These are phyloP conservation scores for Bothrops jararaca DNA, from an alignment of 2,113 vertebrate genomes.

Conservation along the genomic window DNA sequence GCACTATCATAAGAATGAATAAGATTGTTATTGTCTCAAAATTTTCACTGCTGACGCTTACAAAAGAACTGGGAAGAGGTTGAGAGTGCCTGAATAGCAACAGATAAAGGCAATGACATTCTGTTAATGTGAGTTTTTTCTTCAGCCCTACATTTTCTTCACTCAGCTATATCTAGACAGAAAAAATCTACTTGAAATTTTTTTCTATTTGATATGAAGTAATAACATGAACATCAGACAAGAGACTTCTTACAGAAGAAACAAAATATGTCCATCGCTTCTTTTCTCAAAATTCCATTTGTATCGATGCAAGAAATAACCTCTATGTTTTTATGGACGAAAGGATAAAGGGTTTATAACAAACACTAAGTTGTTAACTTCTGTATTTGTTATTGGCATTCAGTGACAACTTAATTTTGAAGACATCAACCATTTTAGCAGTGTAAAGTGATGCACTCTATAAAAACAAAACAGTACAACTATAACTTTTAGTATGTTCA, in stretches of 20 bases:
- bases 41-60: slow-evolving; percentile 46
- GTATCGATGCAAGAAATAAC: slow-evolving; percentile 22
- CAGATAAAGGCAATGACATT: slow-evolving; percentile 32
- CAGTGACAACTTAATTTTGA: background rate
- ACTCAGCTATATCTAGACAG: slow-evolving; percentile 22
- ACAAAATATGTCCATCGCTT: slow-evolving; percentile 25
- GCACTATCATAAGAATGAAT: slow-evolving; percentile 20
- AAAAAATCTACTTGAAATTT: background rate
- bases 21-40: slow-evolving; percentile 25
- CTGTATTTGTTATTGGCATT: slow-evolving; percentile 10
- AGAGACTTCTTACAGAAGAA: background rate
- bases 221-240: slow-evolving; percentile 22
- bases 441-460: background rate
- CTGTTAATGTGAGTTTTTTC: slow-evolving; percentile 29
- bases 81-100: slow-evolving; percentile 9
- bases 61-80: slow-evolving; percentile 28
- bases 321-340: slow-evolving; percentile 21
- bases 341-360: slow-evolving; percentile 32
- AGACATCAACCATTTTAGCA: background rate
- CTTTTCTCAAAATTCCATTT: slow-evolving; percentile 28
- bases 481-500: background rate
- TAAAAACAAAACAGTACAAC: background rate
- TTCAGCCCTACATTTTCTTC: slow-evolving; percentile 10
- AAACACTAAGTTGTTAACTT: slow-evolving; percentile 13
- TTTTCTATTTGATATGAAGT: slow-evolving; percentile 17